Conservation (phyloP, 1,140 invertebrate species). For the Drosophila virilis region DNA sequence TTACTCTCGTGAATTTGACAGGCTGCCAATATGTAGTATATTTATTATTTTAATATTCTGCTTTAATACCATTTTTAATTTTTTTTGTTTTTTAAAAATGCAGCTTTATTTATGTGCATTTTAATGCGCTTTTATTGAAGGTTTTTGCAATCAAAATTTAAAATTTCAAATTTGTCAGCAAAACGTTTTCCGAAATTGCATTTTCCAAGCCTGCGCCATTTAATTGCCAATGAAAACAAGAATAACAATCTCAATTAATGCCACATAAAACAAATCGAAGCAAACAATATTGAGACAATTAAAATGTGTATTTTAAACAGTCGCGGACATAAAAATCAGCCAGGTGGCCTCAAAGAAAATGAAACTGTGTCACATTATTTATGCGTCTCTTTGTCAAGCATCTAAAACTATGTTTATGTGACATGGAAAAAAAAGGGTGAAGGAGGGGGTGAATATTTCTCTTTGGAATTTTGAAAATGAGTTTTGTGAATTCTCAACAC, state of each 20-base stretch:
- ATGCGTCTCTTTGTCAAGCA: neutral
- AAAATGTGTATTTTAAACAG: constrained; percentile 45
- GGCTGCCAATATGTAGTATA: neutral
- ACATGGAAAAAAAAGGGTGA: neutral
- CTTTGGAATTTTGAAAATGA: neutral
- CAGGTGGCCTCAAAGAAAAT: constrained; percentile 1
- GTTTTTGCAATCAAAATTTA: constrained; percentile 13
- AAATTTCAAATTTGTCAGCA: constrained; percentile 64
- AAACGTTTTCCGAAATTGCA: constrained; percentile 54
- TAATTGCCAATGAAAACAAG: constrained; percentile 33
- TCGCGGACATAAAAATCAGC: constrained; percentile 14
- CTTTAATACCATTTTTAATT: neutral
- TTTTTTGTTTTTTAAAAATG: constrained; percentile 8
- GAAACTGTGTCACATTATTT: constrained; percentile 17
- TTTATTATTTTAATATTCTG: neutral
- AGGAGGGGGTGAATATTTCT: constrained; percentile 8
- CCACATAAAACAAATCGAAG: constrained; percentile 21
- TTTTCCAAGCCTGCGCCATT: constrained; percentile 36
- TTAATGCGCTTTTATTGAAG: constrained; percentile 50
- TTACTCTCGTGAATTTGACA: constrained; percentile 23
- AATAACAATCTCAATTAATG: constrained; percentile 15
- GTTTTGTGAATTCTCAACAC: neutral
- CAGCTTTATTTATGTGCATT: constrained; percentile 68
- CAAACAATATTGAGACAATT: constrained; percentile 67
- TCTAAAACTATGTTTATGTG: neutral